A percentile compares a stretch with the other conserved stretches of the same genome.
Evolutionary conservation across 2,113 vertebrate species (phyloP).

Genomic region (Syrrhaptes paradoxus): DNA sequence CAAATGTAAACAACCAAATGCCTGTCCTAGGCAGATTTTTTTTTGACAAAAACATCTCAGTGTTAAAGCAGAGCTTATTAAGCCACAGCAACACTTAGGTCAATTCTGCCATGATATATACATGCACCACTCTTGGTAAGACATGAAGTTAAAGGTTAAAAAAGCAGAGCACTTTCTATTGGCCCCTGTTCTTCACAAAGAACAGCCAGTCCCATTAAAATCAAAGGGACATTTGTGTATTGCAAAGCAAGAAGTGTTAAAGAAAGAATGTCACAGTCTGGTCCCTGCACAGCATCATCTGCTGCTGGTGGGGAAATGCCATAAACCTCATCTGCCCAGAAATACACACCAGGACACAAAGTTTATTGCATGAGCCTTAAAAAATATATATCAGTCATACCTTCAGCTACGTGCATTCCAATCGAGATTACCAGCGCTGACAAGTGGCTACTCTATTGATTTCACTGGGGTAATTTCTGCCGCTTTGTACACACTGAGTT

Average conservation of each 20-base stretch:
- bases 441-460: background rate
- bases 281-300: background rate
- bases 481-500: background rate
- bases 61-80: slow-evolving; percentile 6
- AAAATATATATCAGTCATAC: background rate
- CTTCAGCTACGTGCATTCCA: background rate
- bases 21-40: background rate
- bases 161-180: background rate
- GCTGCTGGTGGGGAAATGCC: background rate
- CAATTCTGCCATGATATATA: background rate
- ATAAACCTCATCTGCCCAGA: background rate
- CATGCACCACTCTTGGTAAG: background rate
- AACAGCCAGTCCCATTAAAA: background rate
- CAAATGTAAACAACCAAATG: background rate
- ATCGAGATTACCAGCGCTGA: background rate
- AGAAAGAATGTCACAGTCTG: background rate
- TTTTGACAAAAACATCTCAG: background rate
- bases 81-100: background rate
- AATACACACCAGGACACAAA: background rate
- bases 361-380: background rate
- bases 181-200: background rate
- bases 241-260: background rate
- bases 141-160: background rate
- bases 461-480: background rate
- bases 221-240: background rate